phyloP scores from a whole-genome alignment of 2,888 invertebrate species.

The Eupithecia vulgata region DNA sequence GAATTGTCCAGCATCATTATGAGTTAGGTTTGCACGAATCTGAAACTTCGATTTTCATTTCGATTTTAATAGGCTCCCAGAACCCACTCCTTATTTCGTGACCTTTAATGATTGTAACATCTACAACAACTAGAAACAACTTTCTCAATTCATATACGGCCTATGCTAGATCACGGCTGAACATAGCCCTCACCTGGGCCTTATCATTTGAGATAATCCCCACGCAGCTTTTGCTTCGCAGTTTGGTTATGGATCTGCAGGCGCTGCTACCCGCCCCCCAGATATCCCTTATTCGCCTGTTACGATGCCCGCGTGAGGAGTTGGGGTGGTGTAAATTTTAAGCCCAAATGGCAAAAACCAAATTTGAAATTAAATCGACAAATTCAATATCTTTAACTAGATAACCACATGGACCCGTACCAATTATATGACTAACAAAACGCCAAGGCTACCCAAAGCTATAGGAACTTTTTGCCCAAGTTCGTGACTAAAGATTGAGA shows the following conservation, averaged over 20 bases:
- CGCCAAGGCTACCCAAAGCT: slow-evolving; percentile 77
- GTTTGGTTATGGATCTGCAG: background rate
- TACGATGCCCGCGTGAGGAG: no score
- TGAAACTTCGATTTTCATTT: no score
- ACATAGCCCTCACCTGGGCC: background rate
- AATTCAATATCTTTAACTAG: background rate
- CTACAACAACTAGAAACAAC: background rate
- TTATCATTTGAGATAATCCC: no score
- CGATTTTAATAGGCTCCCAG: no score
- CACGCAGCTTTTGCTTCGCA: background rate
- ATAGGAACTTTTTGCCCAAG: slow-evolving; percentile 70
- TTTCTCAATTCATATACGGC: background rate
- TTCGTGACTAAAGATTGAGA: slow-evolving; percentile 76
- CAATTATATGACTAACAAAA: slow-evolving; percentile 74
- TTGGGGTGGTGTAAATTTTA: no score
- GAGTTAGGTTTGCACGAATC: no score
- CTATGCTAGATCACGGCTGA: background rate
- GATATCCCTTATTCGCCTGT: no score
- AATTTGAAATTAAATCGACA: background rate
- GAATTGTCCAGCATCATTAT: no score
- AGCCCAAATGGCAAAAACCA: no score
- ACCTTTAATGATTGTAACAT: background rate
- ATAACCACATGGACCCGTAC: slow-evolving; percentile 57
- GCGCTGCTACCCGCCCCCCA: no score
- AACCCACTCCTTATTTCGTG: background rate